Evolutionary conservation across 64 coral and sea anemone species (phyloP), one percentile per base, ranked within the genome.

Genomic region (Trachythela sp.): DNA sequence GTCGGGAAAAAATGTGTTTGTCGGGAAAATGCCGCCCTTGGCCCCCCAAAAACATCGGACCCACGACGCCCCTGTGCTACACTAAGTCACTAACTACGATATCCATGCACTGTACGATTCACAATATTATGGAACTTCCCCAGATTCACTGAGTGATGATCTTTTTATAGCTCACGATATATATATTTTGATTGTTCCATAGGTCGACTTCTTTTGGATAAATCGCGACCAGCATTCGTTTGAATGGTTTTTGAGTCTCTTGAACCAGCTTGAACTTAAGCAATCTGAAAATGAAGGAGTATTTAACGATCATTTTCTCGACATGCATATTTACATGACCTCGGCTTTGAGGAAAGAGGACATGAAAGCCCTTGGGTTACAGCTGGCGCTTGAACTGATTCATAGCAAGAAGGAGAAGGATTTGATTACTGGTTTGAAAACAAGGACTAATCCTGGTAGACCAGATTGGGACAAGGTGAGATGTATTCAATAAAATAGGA

Each of bases 161-260:
- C n/a, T n/a, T n/a, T n/a, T n/a, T n/a, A n/a, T n/a, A n/a, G n/a
- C 42, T 45, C 4, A 45, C 42, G 42, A 45, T 45, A 45, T 45
- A 45, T 11, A 11, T 45, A 64, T 64, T 1, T 8, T 64, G 20
- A 6, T 26, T 64, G 5, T 64, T 64, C 6, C 0, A 6, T 64
- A 80, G 75, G 75, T 80, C 37, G 75, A 80, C 75, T 80, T 80
- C 32, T 80, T 80, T 36, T 80, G 75, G 75, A 80, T 80, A 35
- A 80, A 80, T 80, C 75, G 75, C 31, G 75, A 80, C 32, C 75
- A 80, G 18, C 20, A 80, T 39, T 80, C 75, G 7, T 80, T 80
- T 80, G 75, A 80, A 80, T 80, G 75, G 75, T 80, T 80, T 36
- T 39, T 80, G 38, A 80, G 75, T 80, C 75, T 80, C 37, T 29